Evolutionary conservation across 2,113 vertebrate genomes (phyloP).

Genomic region (Sinocyclocheilus anshuiensis): DNA sequence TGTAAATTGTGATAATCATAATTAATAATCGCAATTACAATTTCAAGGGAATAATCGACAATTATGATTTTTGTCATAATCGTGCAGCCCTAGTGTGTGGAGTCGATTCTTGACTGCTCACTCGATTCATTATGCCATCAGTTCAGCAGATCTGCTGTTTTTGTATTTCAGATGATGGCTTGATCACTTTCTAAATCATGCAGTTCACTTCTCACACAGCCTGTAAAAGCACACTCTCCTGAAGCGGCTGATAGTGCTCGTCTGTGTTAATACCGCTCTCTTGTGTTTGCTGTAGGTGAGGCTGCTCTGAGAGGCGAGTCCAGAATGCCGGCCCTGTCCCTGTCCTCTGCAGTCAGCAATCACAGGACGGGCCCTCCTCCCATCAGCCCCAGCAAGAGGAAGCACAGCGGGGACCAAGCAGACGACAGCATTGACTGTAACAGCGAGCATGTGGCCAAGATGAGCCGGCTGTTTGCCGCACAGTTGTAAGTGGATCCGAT

Average conservation of each 20-base stretch:
- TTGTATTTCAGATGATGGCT: no score
- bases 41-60: no score
- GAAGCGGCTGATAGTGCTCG: background rate
- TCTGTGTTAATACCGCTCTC: background rate
- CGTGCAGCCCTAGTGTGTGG: no score
- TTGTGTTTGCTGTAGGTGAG: constrained; percentile 79
- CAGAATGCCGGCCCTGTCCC: constrained; percentile 89
- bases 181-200: no score
- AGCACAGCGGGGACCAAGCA: constrained; percentile 86
- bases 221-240: background rate
- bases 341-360: constrained; percentile 83
- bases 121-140: no score
- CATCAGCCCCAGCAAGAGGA: constrained; percentile 96
- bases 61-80: no score
- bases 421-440: constrained; percentile 89
- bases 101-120: no score
- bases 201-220: background rate
- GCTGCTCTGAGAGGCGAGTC: constrained; percentile 91
- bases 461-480: constrained; percentile 89
- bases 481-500: constrained; percentile 84
- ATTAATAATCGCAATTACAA: no score
- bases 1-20: no score
- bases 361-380: constrained; percentile 95
- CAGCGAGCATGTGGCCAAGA: constrained; percentile 91
- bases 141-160: no score